A percentile compares a stretch with the other conserved stretches of the same genome.
phyloP scores from a whole-genome alignment of 2,113 vertebrate species.

The Ochotona princeps region DNA sequence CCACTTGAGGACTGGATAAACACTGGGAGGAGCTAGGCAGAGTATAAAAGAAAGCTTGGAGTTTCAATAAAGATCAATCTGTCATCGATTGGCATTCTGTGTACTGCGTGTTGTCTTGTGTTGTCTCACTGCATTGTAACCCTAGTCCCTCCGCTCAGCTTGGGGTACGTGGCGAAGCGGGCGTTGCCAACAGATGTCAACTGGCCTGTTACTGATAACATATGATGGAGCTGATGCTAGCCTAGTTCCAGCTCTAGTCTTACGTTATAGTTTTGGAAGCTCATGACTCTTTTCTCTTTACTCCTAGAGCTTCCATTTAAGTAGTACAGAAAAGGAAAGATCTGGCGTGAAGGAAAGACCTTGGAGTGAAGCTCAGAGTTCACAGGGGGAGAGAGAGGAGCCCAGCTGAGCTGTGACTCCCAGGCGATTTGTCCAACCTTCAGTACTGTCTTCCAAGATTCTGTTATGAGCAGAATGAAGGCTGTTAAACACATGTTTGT shows the following conservation, averaged over 20 bases:
- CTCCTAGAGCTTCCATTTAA: not conserved
- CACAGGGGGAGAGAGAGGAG: not conserved
- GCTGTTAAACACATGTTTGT: fast-evolving
- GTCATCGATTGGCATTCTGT: too few species aligned
- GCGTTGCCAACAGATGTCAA: too few species aligned
- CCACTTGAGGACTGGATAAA: too few species aligned
- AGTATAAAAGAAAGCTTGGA: too few species aligned
- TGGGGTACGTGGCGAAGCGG: too few species aligned
- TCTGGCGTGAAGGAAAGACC: not conserved
- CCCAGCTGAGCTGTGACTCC: not conserved
- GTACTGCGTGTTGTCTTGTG: too few species aligned
- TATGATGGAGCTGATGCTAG: not conserved
- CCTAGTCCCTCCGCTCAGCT: too few species aligned
- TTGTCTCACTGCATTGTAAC: too few species aligned
- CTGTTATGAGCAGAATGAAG: too few species aligned
- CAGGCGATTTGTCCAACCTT: fast-evolving
- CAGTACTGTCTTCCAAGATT: not conserved
- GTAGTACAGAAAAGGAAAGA: too few species aligned
- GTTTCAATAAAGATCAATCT: too few species aligned
- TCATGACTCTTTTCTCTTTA: not conserved
- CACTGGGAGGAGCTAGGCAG: too few species aligned
- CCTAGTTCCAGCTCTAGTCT: not conserved
- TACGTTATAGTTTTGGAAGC: not conserved
- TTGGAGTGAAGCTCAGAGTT: not conserved
- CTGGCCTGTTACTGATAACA: not conserved